Base-by-base conservation (phyloP, 1,140 invertebrate genomes). In the Grapholita molesta region DNA sequence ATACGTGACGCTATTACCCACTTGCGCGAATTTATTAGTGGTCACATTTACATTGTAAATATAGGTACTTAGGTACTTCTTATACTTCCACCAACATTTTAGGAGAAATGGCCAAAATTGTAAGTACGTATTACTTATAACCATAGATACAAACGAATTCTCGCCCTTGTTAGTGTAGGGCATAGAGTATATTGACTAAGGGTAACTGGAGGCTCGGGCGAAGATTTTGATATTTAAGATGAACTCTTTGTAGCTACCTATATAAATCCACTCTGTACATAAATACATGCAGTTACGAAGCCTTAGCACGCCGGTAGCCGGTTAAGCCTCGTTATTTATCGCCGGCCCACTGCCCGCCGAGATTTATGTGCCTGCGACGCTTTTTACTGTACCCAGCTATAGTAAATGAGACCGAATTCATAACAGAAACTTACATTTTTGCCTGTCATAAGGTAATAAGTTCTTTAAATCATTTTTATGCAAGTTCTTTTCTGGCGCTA, bases 251-350 rank as follows among this genome's bases (percentile, higher is more conserved):
- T n/a, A n/a, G n/a, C n/a, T n/a, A n/a, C n/a, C 28, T 30, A 7
- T 15, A 15, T 48, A 48, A 48, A 48, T 42, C 38, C 6, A 18
- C 42, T 48, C 1, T 21, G 30, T 61, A 28, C 57, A 61, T 32
- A 61, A 25, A 61, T 61, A 25, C 25, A 61, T 61, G 57, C 30
- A 48, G 42, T 48, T 32, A 32, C 57, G 30, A 28, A 33, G 33
- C 33, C 64, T 65, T 65, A 65, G 33, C 33, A 23, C 30, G 33
- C 32, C 23, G 64, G 64, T 66, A 66, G 64, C 64, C 32, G 64
- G 64, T 35, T 66, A 66, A 66, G 64, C 64, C 64, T 35, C 15
- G 79, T 87, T 86, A 89, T 89, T 89, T 89, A 89, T 89, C 77
- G 78, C 74, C 79, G 79, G 77, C 81, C 84, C 77, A 86, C 80